These are phyloP conservation scores for Cricetomys ansorgei DNA, from an alignment of 2,113 vertebrate species.

Conservation along the genomic window DNA sequence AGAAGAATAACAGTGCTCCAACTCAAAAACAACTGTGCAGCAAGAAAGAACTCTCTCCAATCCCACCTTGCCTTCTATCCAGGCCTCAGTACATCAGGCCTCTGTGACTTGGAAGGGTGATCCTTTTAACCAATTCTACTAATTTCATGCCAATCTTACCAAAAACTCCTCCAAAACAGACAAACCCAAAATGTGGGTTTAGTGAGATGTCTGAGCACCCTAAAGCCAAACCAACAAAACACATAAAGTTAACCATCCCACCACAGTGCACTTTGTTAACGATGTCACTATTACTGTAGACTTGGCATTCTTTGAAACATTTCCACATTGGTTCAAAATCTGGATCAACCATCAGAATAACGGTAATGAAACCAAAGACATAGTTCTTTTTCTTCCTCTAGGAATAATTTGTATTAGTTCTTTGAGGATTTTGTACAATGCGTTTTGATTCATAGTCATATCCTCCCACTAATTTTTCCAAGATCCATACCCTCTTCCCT, in stretches of 20 bases:
- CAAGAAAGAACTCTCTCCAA: background rate
- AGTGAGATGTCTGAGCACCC: background rate
- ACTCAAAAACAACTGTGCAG: background rate
- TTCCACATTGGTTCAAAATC: constrained; percentile 8
- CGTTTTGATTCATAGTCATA: background rate
- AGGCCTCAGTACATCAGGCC: background rate
- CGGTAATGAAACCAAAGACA: constrained; percentile 21
- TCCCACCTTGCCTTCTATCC: background rate
- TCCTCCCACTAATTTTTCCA: background rate
- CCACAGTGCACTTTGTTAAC: background rate
- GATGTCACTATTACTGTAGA: background rate
- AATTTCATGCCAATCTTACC: background rate
- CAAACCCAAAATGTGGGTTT: background rate
- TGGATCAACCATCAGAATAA: background rate
- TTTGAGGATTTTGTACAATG: background rate
- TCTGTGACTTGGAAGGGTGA: background rate
- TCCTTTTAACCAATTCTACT: background rate
- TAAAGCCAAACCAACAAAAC: background rate
- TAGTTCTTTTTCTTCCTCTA: constrained; percentile 1
- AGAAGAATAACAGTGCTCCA: background rate
- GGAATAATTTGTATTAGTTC: background rate
- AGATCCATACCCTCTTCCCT: background rate
- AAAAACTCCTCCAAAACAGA: constrained; percentile 8
- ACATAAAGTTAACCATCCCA: background rate
- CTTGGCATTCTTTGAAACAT: background rate